phyloP scores from a whole-genome alignment of 2,888 invertebrate species.

The Scaptomyza tumidula region DNA sequence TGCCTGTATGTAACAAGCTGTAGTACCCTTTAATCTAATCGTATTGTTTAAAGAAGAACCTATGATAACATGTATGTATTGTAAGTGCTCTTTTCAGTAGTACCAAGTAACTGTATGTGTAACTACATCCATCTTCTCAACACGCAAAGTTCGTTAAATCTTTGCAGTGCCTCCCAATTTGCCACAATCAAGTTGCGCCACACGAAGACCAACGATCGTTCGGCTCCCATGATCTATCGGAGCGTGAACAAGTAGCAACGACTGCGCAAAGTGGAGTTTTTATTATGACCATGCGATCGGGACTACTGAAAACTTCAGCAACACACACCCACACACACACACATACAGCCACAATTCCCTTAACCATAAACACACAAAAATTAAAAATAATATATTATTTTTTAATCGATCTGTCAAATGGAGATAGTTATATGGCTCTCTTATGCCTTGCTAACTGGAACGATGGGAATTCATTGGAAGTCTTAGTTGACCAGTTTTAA shows the following conservation, averaged over 20 bases:
- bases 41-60: conserved; percentile 12
- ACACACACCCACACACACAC: conserved; percentile 11
- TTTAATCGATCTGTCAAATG: conserved; percentile 20
- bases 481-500: conserved; percentile 47
- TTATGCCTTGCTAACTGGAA: conserved; percentile 28
- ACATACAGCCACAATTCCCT: conserved; percentile 8
- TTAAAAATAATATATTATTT: conserved; percentile 1
- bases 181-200: conserved; percentile 95
- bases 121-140: conserved; percentile 21
- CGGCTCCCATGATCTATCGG: conserved; percentile 89
- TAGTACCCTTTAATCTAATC: conserved; percentile 2
- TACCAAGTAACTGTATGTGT: conserved; percentile 3
- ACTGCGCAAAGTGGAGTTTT: conserved; percentile 75
- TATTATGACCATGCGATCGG: conserved; percentile 50
- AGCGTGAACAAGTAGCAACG: conserved; percentile 81
- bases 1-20: conserved; percentile 29
- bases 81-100: conserved; percentile 35
- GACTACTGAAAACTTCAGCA: conserved; percentile 39
- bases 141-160: conserved; percentile 47
- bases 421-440: conserved; percentile 21
- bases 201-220: conserved; percentile 94
- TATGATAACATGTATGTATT: conserved; percentile 5
- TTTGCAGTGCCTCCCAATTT: conserved; percentile 92
- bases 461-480: conserved; percentile 18
- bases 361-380: conserved; percentile 12